Percentiles rank a stretch among this genome's conserved stretches.
These are phyloP conservation scores for Otocyon megalotis DNA, from an alignment of 2,113 vertebrate species.

Conservation along the genomic window DNA sequence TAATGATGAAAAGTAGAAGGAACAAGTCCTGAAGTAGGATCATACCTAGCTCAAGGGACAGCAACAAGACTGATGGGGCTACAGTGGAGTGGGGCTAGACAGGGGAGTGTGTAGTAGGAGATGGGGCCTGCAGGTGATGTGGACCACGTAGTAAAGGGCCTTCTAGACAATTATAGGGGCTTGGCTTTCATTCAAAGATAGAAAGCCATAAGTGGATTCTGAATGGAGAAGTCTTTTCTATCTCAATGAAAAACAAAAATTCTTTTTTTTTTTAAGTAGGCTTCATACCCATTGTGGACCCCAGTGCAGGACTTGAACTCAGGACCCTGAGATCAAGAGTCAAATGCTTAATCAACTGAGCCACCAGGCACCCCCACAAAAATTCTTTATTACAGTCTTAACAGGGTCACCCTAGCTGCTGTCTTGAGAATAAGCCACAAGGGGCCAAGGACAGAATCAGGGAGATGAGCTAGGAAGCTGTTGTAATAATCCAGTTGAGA, in stretches of 20 bases:
- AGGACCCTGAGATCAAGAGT: not conserved
- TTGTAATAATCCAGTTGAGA: not conserved
- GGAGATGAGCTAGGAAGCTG: not conserved
- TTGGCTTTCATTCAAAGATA: not conserved
- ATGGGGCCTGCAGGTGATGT: not conserved
- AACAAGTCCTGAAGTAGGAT: not conserved
- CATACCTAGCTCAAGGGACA: not conserved
- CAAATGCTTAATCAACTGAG: not conserved
- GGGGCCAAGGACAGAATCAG: not conserved
- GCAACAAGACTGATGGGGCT: not conserved
- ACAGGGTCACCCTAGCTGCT: conserved; percentile 13
- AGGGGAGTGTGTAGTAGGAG: not conserved
- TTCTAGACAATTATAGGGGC: not conserved
- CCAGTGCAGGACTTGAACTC: not conserved
- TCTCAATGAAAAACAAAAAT: conserved; percentile 18
- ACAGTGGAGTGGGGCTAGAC: not conserved
- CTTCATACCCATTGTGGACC: not conserved
- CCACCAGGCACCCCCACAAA: not conserved
- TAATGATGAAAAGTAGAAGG: not conserved
- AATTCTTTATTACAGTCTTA: not conserved
- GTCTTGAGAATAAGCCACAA: not conserved
- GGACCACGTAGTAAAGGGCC: not conserved
- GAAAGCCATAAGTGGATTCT: not conserved
- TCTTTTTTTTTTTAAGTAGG: not conserved
- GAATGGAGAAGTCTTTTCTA: not conserved